Base-by-base conservation (phyloP, 1,140 invertebrate genomes). In the Calephelis virginiensis region DNA sequence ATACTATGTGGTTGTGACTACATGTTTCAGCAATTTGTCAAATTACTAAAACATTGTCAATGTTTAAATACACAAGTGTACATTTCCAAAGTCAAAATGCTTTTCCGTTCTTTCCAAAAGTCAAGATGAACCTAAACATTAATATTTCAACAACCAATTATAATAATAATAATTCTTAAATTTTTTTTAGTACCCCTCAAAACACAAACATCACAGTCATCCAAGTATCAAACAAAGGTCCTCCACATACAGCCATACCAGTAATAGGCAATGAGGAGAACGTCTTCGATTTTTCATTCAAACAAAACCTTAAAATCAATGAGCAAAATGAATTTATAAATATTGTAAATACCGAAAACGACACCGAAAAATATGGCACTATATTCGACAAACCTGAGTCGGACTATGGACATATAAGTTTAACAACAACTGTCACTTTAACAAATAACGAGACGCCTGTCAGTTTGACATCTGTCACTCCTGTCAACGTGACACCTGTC, bases 211-310 rank as follows among this genome's bases (percentile, higher is more conserved):
- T 90, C 50, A 90, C 88, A 43, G 88, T 90, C 0, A 90, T 90
- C 1, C 77, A 90, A 80, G 88, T 89, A 0, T 87, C 81, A 6
- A 88, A 89, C 47, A 86, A 84, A 37, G 80, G 70, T 3, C 80
- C 84, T 0, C 86, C 85, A 0, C 86, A 89, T 71, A 89, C 89
- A 9, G 89, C 86, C 0, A 89, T 89, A 64, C 86, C 86, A 0
- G 79, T 89, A 0, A 14, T 89, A 2, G 85, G 86, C 0, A 75
- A 77, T 0, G 81, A 85, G 53, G 81, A 78, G 0, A 77, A 86
- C 12, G 70, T 87, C 0, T 89, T 89, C 67, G 77, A 85, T 62
- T 90, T 90, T 48, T 76, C 83, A 14, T 82, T 88, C 40, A 77
- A 84, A 63, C 81, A 85, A 37, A 78, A 83, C 8, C 28, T 83